phyloP scores from a whole-genome alignment of 2,113 vertebrate genomes.

The Capricornis sumatraensis region DNA sequence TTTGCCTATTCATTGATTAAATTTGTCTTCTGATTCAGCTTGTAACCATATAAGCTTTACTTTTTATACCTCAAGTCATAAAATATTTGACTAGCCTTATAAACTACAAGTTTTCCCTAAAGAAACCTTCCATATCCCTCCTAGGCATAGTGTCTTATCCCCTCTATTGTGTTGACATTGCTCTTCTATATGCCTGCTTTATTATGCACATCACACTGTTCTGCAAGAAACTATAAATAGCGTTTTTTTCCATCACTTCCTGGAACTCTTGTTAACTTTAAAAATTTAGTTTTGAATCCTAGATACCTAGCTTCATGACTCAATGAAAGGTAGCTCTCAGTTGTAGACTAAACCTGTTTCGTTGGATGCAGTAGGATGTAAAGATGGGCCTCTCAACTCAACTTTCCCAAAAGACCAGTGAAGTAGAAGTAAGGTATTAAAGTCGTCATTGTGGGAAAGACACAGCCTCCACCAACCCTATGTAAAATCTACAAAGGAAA shows the following conservation, averaged over 20 bases:
- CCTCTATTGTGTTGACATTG: not conserved
- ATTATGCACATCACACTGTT: not conserved
- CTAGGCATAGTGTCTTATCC: not conserved
- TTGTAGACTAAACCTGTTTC: not conserved
- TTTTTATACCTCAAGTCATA: not conserved
- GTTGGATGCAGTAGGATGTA: not conserved
- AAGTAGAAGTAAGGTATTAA: not conserved
- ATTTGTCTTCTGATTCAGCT: not conserved
- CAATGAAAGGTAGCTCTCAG: not conserved
- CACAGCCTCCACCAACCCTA: fast-evolving
- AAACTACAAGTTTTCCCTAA: not conserved
- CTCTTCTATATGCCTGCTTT: fast-evolving
- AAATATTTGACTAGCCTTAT: not conserved
- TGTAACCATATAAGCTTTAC: not conserved
- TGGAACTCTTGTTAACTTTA: not conserved
- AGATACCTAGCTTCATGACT: not conserved
- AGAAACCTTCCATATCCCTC: not conserved
- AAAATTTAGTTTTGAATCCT: not conserved
- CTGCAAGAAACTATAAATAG: not conserved
- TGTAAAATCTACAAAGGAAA: not conserved
- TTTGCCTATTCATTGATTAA: not conserved
- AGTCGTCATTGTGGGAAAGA: not conserved
- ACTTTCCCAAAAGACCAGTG: not conserved
- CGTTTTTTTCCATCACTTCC: not conserved
- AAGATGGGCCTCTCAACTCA: not conserved